Percentiles rank a stretch among this genome's conserved stretches.
phyloP scores from a whole-genome alignment of 1,140 invertebrate species.

The Muscidifurax raptorellus region DNA sequence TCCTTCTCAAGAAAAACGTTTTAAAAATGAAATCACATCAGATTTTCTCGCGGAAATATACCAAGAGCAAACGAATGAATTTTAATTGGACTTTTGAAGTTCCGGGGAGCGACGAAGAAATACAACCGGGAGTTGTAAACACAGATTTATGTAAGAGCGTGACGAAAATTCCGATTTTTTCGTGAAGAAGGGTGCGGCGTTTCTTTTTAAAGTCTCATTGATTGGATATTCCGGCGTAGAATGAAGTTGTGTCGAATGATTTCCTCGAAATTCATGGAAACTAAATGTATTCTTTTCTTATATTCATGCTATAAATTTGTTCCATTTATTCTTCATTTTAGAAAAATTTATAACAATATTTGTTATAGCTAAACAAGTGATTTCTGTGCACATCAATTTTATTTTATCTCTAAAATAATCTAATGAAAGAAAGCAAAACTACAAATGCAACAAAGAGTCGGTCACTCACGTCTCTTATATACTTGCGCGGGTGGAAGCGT shows the following conservation, averaged over 20 bases:
- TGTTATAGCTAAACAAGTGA: too few species aligned
- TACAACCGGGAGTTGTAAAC: constrained; percentile 60
- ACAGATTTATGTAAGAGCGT: constrained; percentile 59
- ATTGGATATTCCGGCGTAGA: not conserved
- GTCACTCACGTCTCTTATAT: not conserved
- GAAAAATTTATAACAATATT: not conserved
- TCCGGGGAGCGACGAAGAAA: constrained; percentile 57
- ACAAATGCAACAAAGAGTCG: not conserved
- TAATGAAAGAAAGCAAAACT: not conserved
- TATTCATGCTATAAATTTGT: not conserved
- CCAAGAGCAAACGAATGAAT: constrained; percentile 60
- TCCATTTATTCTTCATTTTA: not conserved
- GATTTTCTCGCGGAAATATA: constrained; percentile 56
- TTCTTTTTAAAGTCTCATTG: constrained; percentile 12
- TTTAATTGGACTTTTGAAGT: constrained; percentile 65
- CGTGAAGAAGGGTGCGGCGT: not conserved
- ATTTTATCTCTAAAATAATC: too few species aligned
- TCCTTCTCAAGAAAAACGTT: not conserved
- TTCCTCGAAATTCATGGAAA: not conserved
- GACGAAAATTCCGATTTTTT: constrained; percentile 58
- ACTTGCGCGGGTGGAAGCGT: constrained; percentile 39
- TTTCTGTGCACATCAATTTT: too few species aligned
- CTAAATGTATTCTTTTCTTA: not conserved
- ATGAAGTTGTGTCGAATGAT: not conserved
- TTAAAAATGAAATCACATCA: constrained; percentile 62